Evolutionary conservation across 2,888 invertebrate species (phyloP).

Genomic region (Rhimphoctona megacephalus): DNA sequence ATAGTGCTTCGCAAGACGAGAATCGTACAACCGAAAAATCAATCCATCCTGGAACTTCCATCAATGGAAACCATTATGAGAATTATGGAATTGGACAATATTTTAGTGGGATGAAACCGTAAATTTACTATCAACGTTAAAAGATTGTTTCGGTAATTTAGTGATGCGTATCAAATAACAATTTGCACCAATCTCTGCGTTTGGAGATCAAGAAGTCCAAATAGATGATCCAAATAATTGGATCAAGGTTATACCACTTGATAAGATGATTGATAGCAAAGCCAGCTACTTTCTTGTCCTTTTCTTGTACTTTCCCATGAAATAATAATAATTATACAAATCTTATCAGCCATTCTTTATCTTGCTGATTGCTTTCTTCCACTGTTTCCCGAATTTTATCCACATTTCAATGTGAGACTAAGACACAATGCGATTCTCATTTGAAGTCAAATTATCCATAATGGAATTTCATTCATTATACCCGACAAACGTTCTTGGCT

Average conservation of each 20-base stretch:
- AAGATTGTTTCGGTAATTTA: too few relatives aligned
- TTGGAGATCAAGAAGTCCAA: neutral
- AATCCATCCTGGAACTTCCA: neutral
- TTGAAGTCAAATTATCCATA: neutral
- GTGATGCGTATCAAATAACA: neutral
- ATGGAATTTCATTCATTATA: neutral
- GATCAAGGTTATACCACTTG: neutral
- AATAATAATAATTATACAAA: neutral
- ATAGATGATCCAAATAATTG: neutral
- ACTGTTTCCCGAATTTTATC: neutral
- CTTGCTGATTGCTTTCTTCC: neutral
- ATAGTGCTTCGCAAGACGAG: neutral
- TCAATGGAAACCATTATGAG: neutral
- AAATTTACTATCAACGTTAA: neutral
- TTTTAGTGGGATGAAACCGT: neutral
- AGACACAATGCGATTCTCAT: neutral
- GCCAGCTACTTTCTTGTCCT: neutral
- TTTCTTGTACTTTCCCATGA: neutral
- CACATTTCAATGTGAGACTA: neutral
- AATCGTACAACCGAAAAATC: neutral
- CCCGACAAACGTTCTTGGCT: neutral
- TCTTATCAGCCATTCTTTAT: neutral
- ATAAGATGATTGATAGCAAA: neutral
- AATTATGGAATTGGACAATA: neutral
- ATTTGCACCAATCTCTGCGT: neutral